phyloP scores from a whole-genome alignment of 2,888 invertebrate species.

The Asteroscopus sphinx region DNA sequence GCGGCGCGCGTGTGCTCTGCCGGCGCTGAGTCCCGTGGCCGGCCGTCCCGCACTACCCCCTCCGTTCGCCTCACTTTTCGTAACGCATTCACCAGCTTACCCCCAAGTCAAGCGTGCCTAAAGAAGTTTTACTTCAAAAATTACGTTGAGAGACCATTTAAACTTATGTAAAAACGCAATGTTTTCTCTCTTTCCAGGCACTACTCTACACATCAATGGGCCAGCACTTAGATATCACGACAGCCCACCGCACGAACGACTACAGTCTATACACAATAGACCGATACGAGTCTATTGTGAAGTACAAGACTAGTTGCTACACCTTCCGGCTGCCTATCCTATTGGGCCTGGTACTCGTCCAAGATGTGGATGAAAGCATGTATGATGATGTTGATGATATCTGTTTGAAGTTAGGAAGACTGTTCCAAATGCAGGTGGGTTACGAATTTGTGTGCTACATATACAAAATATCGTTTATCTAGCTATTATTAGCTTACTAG shows the following conservation, averaged over 20 bases:
- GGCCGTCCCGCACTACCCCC: no score
- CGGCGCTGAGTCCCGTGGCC: no score
- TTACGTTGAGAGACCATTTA: no score
- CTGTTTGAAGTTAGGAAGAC: constrained; percentile 95
- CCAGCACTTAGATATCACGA: constrained; percentile 94
- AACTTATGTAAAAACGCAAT: no score
- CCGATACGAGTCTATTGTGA: constrained; percentile 94
- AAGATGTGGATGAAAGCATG: constrained; percentile 91
- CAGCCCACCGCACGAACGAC: constrained; percentile 81
- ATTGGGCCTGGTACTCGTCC: constrained; percentile 94
- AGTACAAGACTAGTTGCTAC: constrained; percentile 97
- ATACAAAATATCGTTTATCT: no score
- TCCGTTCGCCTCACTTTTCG: no score
- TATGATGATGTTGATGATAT: constrained; percentile 94
- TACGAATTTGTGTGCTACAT: background rate
- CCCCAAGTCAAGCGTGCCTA: no score
- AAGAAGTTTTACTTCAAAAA: no score
- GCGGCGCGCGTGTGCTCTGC: no score
- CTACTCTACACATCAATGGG: constrained; percentile 93
- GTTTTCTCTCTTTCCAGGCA: constrained; percentile 75
- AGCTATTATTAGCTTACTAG: no score
- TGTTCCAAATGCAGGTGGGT: constrained; percentile 96
- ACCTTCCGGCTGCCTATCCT: constrained; percentile 96
- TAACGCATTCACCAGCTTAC: no score
- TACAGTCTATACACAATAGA: constrained; percentile 93